Base-by-base conservation (phyloP, 2,113 vertebrate species). In the Taurulus bubalis region DNA sequence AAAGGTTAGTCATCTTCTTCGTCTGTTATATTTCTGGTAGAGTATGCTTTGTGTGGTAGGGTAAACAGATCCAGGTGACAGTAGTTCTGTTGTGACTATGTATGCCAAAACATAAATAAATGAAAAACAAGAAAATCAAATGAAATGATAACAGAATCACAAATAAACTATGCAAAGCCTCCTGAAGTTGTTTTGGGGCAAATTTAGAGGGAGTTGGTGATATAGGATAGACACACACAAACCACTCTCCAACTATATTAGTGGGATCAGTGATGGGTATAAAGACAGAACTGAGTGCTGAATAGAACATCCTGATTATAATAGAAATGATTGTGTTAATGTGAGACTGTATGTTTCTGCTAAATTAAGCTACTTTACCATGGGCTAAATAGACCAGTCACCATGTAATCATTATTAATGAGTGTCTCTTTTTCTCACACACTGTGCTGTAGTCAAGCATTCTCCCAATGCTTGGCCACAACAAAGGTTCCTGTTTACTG, bases 321-420 rank as follows among this genome's bases (percentile, higher is more conserved):
- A 90, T 79, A 84, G 36, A 88, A 80, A 67, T 65, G 51, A 87
- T 75, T 79, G 70, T 55, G 59, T 66, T 85, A 89, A 89, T 86
- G 59, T 82, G 77, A 80, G 68, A 8, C 12, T 16, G 9, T 65
- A 79, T 86, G 45, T 73, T 69, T 83, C 66, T 51, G 64, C 76
- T 90, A 88, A 84, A 87, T 87, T 66, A 86, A 80, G 60, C 42
- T 75, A 49, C 65, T 32, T 28, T 80, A 74, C 67, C 45, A 32
- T 77, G 65, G 69, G 64, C 71, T 88, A 87, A 91, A 84, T 79
- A 84, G 73, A 70, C 38, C 68, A 77, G 38, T 84, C 78, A 66
- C 64, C 67, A 81, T 82, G 32, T 89, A 88, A 92, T 88, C 65
- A 82, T 82, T 88, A 81, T 88, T 85, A 78, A 88, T 87, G 80